Percentiles rank a stretch among this genome's conserved stretches.
These are phyloP conservation scores for Nansenia antarctica DNA, from an alignment of 2,113 vertebrate species.

Conservation along the genomic window DNA sequence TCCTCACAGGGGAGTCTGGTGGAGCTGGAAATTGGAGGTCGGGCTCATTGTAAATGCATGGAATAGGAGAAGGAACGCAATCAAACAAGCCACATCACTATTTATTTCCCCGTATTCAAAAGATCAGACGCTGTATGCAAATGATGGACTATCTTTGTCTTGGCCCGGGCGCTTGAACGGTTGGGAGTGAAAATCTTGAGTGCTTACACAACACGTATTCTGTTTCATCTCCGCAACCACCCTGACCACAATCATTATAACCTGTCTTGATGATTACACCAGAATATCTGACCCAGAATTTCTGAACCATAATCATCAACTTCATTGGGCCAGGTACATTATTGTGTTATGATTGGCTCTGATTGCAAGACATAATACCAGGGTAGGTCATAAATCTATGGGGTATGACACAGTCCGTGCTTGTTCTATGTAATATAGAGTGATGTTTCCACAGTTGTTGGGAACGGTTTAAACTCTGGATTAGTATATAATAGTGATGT, in stretches of 20 bases:
- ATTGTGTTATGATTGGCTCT: constrained; percentile 36
- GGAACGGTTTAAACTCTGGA: neutral
- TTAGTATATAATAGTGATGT: too few relatives aligned
- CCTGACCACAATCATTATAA: constrained; percentile 34
- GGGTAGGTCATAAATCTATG: constrained; percentile 16
- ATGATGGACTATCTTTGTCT: neutral
- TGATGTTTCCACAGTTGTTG: neutral
- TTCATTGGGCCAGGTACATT: constrained; percentile 26
- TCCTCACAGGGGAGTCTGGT: too few relatives aligned
- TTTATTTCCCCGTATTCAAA: too few relatives aligned
- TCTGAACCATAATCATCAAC: constrained; percentile 37
- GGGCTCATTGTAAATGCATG: too few relatives aligned
- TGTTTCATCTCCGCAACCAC: neutral
- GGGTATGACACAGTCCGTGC: constrained; percentile 17
- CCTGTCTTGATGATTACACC: constrained; percentile 40
- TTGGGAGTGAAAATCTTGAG: neutral
- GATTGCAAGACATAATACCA: constrained; percentile 30
- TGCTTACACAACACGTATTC: neutral
- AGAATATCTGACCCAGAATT: constrained; percentile 38
- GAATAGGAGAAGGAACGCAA: too few relatives aligned
- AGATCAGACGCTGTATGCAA: constrained; percentile 39
- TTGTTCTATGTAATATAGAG: too few relatives aligned
- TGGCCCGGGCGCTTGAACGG: neutral
- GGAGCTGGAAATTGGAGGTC: too few relatives aligned
- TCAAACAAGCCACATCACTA: neutral